A percentile compares a stretch with the other conserved stretches of the same genome.
phyloP scores from a whole-genome alignment of 2,113 vertebrate genomes.

The Pseudopipra pipra region DNA sequence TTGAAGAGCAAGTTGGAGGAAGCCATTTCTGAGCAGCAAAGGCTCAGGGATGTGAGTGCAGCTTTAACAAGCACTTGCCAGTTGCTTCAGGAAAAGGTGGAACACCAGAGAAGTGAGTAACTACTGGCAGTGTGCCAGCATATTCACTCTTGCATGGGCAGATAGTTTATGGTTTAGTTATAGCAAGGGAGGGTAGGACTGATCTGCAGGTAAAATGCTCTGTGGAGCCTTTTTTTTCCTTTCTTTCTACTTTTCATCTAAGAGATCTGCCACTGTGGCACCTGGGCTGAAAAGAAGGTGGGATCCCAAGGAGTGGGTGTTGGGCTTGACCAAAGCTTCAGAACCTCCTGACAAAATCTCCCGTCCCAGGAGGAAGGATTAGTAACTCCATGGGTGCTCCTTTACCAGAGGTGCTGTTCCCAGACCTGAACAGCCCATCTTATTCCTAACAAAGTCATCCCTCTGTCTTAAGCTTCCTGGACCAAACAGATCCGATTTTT shows the following conservation, averaged over 20 bases:
- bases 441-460: not conserved
- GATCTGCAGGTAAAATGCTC: not conserved
- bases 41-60: conserved; percentile 44
- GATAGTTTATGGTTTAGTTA: not conserved
- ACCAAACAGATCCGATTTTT: not conserved
- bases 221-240: fast-evolving
- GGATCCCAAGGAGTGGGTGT: not conserved
- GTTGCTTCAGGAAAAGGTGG: conserved; percentile 35
- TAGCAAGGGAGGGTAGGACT: not conserved
- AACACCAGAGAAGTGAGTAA: conserved; percentile 73
- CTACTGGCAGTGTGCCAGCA: not conserved
- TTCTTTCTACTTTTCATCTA: not conserved
- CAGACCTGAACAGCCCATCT: not conserved
- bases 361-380: not conserved
- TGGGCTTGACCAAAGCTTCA: not conserved
- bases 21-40: conserved; percentile 49
- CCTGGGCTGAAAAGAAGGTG: not conserved
- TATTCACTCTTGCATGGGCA: not conserved
- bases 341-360: not conserved
- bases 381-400: not conserved
- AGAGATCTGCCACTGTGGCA: not conserved
- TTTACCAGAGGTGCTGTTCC: not conserved
- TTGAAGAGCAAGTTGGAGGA: conserved; percentile 60
- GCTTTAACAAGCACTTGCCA: conserved; percentile 31
- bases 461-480: not conserved